These are phyloP conservation scores for Plebejus anna DNA, from an alignment of 2,888 invertebrate species.

Conservation along the genomic window DNA sequence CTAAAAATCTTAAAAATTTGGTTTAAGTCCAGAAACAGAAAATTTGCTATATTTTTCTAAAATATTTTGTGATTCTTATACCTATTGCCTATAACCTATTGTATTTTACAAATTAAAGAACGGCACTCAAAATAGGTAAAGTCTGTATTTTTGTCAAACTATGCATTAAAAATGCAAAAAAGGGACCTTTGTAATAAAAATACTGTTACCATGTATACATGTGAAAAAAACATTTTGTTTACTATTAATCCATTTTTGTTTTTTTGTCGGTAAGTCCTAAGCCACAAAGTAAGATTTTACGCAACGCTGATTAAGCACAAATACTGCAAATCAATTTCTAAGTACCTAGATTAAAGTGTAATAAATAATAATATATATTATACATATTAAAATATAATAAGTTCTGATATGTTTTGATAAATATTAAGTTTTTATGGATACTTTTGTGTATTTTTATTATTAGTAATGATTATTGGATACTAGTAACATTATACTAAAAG, in stretches of 20 bases:
- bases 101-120: not conserved
- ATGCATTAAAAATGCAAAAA: slow-evolving; percentile 8
- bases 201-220: not conserved
- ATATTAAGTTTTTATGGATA: slow-evolving; percentile 9
- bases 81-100: not conserved
- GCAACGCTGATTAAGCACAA: not conserved
- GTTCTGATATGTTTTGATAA: not conserved
- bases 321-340: not conserved
- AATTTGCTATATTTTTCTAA: not conserved
- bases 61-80: not conserved
- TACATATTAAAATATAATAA: not conserved
- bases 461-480: not conserved
- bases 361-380: not conserved
- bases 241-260: not conserved
- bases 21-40: not conserved
- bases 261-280: not conserved
- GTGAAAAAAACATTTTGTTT: not conserved
- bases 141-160: not conserved
- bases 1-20: not conserved
- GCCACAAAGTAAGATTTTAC: slow-evolving; percentile 4
- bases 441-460: slow-evolving; percentile 11
- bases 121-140: not conserved
- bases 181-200: not conserved
- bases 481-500: not conserved
- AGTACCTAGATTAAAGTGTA: not conserved